Evolutionary conservation across 2,888 invertebrate species (phyloP).

Genomic region (Zaprionus bogoriensis): DNA sequence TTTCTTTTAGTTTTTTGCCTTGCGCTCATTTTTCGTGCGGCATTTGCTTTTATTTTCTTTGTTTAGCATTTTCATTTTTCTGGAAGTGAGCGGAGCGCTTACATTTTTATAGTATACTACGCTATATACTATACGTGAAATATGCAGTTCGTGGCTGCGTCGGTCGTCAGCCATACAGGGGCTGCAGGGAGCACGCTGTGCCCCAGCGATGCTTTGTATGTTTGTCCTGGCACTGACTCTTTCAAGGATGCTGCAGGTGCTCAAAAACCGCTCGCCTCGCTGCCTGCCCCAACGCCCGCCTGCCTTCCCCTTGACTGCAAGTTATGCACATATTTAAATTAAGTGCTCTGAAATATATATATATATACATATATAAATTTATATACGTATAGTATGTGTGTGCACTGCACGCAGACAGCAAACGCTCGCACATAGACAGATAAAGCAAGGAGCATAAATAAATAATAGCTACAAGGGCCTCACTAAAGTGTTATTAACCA

Average conservation of each 20-base stretch:
- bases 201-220: conserved; percentile 43
- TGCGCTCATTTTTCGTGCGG: conserved; percentile 53
- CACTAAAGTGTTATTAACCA: conserved; percentile 39
- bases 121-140: conserved; percentile 41
- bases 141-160: conserved; percentile 31
- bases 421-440: conserved; percentile 16
- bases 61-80: conserved; percentile 75
- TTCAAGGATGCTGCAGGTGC: conserved; percentile 69
- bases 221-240: conserved; percentile 22
- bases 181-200: conserved; percentile 2
- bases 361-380: conserved; percentile 2
- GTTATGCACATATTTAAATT: conserved; percentile 70
- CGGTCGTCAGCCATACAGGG: conserved; percentile 17
- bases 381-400: not conserved
- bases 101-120: conserved; percentile 30
- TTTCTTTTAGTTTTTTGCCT: conserved; percentile 65
- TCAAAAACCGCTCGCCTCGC: conserved; percentile 33
- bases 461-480: conserved; percentile 31
- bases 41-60: conserved; percentile 73
- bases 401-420: not conserved
- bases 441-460: conserved; percentile 31
- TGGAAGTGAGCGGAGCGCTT: conserved; percentile 47
- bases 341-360: conserved; percentile 30
- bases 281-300: not conserved
- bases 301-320: conserved; percentile 41